phyloP scores from a whole-genome alignment of 2,797 vertebrate species.

The Hyperoplus immaculatus region DNA sequence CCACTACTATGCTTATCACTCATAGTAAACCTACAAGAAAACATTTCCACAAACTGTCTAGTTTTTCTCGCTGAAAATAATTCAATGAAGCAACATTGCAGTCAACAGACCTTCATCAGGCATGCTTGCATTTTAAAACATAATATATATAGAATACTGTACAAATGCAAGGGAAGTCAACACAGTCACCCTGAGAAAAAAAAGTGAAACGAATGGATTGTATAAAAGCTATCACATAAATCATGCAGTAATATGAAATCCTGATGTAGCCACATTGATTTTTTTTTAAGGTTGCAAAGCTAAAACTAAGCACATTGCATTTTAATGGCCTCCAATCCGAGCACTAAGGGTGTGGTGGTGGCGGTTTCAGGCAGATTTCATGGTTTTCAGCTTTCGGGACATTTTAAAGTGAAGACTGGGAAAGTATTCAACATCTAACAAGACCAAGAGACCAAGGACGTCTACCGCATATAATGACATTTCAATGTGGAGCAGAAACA shows the following conservation, averaged over 20 bases:
- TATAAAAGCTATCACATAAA: background rate
- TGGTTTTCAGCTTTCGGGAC: constrained; percentile 43
- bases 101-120: too few species aligned
- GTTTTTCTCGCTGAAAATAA: too few species aligned
- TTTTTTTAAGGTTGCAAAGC: background rate
- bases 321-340: constrained; percentile 19
- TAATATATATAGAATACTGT: too few species aligned
- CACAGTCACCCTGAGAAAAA: background rate
- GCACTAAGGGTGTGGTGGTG: constrained; percentile 48
- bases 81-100: too few species aligned
- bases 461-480: constrained; percentile 44
- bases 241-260: background rate
- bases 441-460: constrained; percentile 26
- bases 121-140: too few species aligned
- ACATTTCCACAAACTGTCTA: too few species aligned
- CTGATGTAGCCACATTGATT: too few species aligned
- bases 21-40: too few species aligned
- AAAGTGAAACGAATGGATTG: background rate
- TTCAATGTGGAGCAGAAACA: constrained; percentile 37
- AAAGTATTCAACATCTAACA: constrained; percentile 45
- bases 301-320: constrained; percentile 4
- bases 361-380: constrained; percentile 46
- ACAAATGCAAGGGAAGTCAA: too few species aligned
- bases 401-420: constrained; percentile 47
- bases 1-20: background rate